Evolutionary conservation across 1,140 invertebrate species (phyloP).

Genomic region (Ylistrum balloti): DNA sequence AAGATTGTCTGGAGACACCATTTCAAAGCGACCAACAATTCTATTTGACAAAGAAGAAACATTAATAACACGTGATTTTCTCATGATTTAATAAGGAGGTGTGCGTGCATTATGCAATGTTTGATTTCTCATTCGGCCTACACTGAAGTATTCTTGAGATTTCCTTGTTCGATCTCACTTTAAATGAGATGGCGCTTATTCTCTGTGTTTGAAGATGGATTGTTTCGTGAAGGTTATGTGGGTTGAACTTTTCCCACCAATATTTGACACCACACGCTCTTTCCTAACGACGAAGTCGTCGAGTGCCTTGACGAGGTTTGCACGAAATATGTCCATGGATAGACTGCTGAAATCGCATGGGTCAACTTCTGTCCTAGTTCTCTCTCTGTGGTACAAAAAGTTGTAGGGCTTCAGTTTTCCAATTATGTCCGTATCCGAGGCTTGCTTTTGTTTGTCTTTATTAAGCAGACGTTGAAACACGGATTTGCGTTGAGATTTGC

Average conservation of each 20-base stretch:
- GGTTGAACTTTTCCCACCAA: constrained; percentile 52
- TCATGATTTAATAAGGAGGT: no score
- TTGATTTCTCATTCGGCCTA: no score
- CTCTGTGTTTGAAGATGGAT: constrained; percentile 45
- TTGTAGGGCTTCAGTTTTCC: constrained; percentile 56
- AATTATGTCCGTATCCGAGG: constrained; percentile 11
- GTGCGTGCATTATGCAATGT: no score
- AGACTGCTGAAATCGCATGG: constrained; percentile 40
- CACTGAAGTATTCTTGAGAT: no score
- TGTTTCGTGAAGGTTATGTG: constrained; percentile 65
- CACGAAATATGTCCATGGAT: constrained; percentile 52
- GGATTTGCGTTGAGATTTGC: constrained; percentile 41
- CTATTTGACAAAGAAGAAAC: no score
- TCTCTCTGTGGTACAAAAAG: constrained; percentile 54
- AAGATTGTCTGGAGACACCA: no score
- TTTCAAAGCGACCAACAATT: no score
- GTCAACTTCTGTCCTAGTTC: not conserved
- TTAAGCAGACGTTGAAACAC: constrained; percentile 47
- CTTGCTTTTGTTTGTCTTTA: not conserved
- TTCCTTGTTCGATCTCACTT: no score
- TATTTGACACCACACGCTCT: constrained; percentile 62
- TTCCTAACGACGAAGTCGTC: constrained; percentile 68
- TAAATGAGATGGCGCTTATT: not conserved
- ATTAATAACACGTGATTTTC: no score
- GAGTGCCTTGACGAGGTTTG: constrained; percentile 54